These are phyloP conservation scores for Asarcornis scutulata DNA, from an alignment of 2,113 vertebrate species.

Conservation along the genomic window DNA sequence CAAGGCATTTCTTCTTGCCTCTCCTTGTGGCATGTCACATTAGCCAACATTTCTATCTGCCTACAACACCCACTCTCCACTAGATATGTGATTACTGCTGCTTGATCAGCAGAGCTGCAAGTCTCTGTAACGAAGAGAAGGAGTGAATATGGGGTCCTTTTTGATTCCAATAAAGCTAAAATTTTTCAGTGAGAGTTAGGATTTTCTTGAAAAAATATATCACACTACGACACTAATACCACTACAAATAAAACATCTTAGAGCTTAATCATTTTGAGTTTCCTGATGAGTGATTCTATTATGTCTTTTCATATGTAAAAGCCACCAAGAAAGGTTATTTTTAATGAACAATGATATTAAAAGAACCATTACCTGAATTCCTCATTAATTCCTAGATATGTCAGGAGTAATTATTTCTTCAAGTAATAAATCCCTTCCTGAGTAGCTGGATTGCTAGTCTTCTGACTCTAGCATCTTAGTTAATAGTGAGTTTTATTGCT, in stretches of 20 bases:
- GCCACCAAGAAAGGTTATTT: background rate
- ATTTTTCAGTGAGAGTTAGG: background rate
- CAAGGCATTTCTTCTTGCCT: background rate
- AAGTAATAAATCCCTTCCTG: background rate
- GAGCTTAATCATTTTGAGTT: background rate
- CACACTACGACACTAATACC: background rate
- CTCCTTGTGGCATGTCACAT: rapidly evolving
- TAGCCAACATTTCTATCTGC: background rate
- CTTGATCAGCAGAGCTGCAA: background rate
- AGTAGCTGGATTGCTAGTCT: background rate
- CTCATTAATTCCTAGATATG: background rate
- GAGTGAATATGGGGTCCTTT: background rate
- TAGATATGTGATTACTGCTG: background rate
- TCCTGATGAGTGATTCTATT: background rate
- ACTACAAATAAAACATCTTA: background rate
- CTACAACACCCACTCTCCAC: background rate
- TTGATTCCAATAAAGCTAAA: background rate
- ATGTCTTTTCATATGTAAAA: background rate
- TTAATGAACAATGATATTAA: background rate
- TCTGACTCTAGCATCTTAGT: background rate
- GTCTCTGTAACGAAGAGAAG: background rate
- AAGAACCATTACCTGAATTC: background rate
- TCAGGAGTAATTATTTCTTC: background rate
- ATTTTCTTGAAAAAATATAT: background rate
- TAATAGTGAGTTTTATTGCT: background rate